Percentiles rank a stretch among this genome's conserved stretches.
phyloP scores from a whole-genome alignment of 2,797 vertebrate species.

The Otolemur crassicaudatus region DNA sequence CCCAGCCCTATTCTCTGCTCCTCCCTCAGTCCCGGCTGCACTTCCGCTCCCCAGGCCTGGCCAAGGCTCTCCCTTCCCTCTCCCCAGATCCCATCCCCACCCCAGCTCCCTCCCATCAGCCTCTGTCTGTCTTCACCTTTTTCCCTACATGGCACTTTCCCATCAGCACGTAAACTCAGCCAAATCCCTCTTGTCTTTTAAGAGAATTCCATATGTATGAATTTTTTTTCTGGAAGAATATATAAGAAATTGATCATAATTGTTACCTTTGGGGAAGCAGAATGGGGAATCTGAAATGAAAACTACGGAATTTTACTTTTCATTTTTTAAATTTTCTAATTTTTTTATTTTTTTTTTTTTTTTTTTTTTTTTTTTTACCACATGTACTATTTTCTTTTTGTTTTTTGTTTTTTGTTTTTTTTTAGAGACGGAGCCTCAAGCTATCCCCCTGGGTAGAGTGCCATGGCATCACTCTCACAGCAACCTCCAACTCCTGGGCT shows the following conservation, averaged over 20 bases:
- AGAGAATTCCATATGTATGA: background rate
- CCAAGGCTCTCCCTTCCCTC: background rate
- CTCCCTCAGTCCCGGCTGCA: background rate
- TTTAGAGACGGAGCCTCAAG: too few relatives aligned
- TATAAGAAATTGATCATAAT: background rate
- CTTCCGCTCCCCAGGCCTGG: background rate
- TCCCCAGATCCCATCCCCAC: background rate
- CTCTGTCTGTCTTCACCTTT: background rate
- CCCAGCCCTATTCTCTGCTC: background rate
- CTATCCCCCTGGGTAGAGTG: too few relatives aligned
- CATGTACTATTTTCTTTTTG: background rate
- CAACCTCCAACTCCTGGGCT: too few relatives aligned
- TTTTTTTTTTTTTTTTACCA: conserved; percentile 17
- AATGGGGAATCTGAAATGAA: background rate
- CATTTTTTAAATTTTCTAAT: too few relatives aligned
- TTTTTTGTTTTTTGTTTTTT: too few relatives aligned
- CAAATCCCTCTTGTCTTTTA: background rate
- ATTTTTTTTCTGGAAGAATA: background rate
- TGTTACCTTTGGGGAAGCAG: background rate
- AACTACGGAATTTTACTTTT: conserved; percentile 8
- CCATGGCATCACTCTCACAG: too few relatives aligned
- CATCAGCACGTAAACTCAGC: background rate
- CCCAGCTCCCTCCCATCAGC: background rate
- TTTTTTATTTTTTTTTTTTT: conserved; percentile 31
- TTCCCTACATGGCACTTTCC: background rate